Base-by-base conservation (phyloP, 92 coral and sea anemone species). In the Bergia puertoricense region DNA sequence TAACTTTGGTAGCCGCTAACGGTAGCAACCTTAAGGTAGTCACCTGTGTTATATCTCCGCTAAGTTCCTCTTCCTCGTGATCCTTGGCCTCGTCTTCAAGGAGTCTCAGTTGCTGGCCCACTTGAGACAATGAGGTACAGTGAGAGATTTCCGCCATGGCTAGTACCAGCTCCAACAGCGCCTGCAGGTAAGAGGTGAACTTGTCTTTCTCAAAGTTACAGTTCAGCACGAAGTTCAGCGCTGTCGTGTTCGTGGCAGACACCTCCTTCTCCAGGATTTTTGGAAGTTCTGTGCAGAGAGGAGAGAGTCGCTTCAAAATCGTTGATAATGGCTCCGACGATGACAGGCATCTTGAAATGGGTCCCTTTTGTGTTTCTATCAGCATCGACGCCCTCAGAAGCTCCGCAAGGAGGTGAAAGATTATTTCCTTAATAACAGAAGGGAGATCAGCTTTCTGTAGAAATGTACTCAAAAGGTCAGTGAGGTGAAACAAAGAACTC, bases 201-300 rank as follows among this genome's bases (percentile, higher is more conserved):
- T 96, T 94, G 88, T 94, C 94, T 90, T 95, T 93, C 90, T 96
- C 99, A 81, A 96, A 96, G 86, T 96, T 92, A 82, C 99, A 96
- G 54, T 94, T 95, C 37, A 96, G 94, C 71, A 96, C 93, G 77
- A 95, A 96, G 56, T 95, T 98, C 85, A 96, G 87, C 41, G 99
- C 99, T 46, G 92, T 88, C 1, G 94, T 91, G 78, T 92, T 94
- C 5, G 96, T 92, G 40, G 89, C 91, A 20, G 99, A 96, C 5
- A 96, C 95, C 88, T 96, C 99, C 74, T 95, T 96, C 57, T 96
- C 99, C 62, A 95, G 91, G 30, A 96, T 85, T 79, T 96, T 96
- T 56, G 92, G 96, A 42, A 96, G 96, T 77, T 96, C 99, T 50
- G 91, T 82, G 66, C 94, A 92, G 51, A 96, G 81, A 75, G 96